Percentiles rank a stretch among this genome's conserved stretches.
Conservation (phyloP, 2,113 vertebrate genomes). For the Petromus typicus region DNA sequence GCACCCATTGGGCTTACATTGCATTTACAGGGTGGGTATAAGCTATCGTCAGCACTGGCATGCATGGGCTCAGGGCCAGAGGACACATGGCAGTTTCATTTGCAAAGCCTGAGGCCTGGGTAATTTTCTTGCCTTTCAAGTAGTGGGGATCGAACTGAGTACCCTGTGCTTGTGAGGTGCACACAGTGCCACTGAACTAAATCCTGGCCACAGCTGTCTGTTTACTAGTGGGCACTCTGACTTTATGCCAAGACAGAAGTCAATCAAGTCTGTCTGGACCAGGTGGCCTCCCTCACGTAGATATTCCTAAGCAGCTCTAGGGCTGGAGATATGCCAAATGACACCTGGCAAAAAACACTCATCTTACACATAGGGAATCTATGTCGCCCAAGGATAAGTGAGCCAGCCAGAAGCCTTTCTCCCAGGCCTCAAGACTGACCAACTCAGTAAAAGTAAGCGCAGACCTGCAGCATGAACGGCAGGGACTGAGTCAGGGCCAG, state of each 20-base stretch:
- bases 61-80: background rate
- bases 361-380: background rate
- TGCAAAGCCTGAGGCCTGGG: background rate
- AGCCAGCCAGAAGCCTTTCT: background rate
- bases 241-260: background rate
- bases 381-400: background rate
- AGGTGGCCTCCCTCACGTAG: background rate
- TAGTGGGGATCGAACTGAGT: too few species aligned
- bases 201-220: background rate
- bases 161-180: too few species aligned
- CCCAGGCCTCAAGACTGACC: background rate
- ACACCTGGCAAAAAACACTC: background rate
- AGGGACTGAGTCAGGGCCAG: background rate
- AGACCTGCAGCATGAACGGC: background rate
- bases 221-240: background rate
- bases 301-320: background rate
- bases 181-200: too few species aligned
- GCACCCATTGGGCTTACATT: background rate
- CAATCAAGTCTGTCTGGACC: background rate
- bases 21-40: background rate
- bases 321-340: too few species aligned
- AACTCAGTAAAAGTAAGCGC: background rate
- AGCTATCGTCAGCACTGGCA: background rate
- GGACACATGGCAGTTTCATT: constrained; percentile 42
- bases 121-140: constrained; percentile 21